These are phyloP conservation scores for Ochlodes sylvanus DNA, from an alignment of 2,888 invertebrate genomes.

Conservation along the genomic window DNA sequence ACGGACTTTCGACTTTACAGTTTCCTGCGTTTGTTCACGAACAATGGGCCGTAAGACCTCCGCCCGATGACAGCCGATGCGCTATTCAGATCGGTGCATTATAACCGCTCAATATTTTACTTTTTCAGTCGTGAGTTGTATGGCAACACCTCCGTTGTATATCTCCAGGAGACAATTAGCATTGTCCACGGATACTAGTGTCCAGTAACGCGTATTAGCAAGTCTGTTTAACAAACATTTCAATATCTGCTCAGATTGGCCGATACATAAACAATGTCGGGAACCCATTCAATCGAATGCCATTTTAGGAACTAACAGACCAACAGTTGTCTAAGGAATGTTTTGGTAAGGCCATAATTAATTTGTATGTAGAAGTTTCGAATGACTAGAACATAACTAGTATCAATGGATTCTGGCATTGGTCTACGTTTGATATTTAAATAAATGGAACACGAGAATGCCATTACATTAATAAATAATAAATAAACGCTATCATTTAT, in stretches of 20 bases:
- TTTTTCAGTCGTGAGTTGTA: slow-evolving; percentile 55
- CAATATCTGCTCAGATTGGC: slow-evolving; percentile 17
- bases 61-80: slow-evolving; percentile 66
- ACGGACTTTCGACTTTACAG: slow-evolving; percentile 80
- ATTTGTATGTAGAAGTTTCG: slow-evolving; percentile 2
- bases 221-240: slow-evolving; percentile 34
- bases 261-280: slow-evolving; percentile 31
- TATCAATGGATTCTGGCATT: too few species aligned
- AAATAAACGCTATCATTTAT: too few species aligned
- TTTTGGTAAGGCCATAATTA: slow-evolving; percentile 12
- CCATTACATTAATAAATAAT: too few species aligned
- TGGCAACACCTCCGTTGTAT: slow-evolving; percentile 39
- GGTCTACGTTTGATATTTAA: too few species aligned
- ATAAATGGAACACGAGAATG: too few species aligned
- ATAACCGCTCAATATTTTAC: slow-evolving; percentile 59
- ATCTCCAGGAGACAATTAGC: slow-evolving; percentile 18
- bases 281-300: slow-evolving; percentile 19
- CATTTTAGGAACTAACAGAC: slow-evolving; percentile 15
- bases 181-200: slow-evolving; percentile 32
- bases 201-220: slow-evolving; percentile 26
- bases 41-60: slow-evolving; percentile 78
- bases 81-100: slow-evolving; percentile 68
- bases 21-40: slow-evolving; percentile 82
- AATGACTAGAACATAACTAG: background rate
- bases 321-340: slow-evolving; percentile 18